Conservation (phyloP, 2,888 invertebrate genomes). For the Melikaiella ostensackeni region DNA sequence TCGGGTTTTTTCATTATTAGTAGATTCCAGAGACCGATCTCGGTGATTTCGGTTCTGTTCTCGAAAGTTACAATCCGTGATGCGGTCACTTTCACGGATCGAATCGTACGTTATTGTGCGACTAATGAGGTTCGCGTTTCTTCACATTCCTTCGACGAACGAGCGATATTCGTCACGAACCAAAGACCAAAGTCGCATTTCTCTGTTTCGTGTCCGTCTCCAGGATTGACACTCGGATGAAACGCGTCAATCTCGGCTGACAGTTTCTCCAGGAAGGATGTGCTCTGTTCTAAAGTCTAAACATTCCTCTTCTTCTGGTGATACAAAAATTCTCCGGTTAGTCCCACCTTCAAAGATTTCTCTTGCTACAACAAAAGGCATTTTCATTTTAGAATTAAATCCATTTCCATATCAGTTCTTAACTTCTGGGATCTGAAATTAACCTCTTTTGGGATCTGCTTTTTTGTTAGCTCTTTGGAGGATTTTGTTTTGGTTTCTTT, state of each 20-base stretch:
- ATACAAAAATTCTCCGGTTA: background rate
- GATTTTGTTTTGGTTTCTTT: background rate
- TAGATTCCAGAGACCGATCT: background rate
- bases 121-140: slow-evolving; percentile 33
- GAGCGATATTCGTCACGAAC: slow-evolving; percentile 17
- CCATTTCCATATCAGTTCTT: background rate
- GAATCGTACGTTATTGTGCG: slow-evolving; percentile 41
- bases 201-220: slow-evolving; percentile 9
- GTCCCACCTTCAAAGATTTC: background rate
- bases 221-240: slow-evolving; percentile 18
- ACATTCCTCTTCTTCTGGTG: background rate
- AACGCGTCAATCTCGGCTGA: slow-evolving; percentile 16
- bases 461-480: background rate
- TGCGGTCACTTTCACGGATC: slow-evolving; percentile 59
- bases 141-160: slow-evolving; percentile 31
- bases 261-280: background rate
- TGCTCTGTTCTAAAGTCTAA: background rate
- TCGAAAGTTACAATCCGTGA: slow-evolving; percentile 54
- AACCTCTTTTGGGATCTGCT: background rate
- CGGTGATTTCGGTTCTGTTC: slow-evolving; percentile 57
- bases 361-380: background rate
- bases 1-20: slow-evolving; percentile 19
- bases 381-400: background rate
- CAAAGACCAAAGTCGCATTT: slow-evolving; percentile 6
- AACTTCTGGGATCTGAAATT: background rate